These are phyloP conservation scores for Oryzias woworae DNA, from an alignment of 2,113 vertebrate genomes.

Conservation along the genomic window DNA sequence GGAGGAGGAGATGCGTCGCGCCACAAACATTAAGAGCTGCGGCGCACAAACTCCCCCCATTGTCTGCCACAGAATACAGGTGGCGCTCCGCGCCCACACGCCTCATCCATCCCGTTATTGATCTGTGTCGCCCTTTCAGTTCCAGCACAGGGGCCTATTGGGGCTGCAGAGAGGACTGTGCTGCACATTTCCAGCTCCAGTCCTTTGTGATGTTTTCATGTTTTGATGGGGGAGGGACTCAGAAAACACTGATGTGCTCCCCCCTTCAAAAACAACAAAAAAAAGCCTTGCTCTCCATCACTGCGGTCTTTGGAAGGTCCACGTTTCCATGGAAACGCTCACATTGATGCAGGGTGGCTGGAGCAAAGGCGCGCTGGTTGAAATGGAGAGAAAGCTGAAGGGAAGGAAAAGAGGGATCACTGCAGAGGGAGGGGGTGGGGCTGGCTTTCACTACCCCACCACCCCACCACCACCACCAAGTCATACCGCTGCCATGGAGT, in stretches of 20 bases:
- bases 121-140: conserved; percentile 40
- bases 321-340: conserved; percentile 67
- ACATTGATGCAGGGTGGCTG: conserved; percentile 69
- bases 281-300: conserved; percentile 33
- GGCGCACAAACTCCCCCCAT: conserved; percentile 21
- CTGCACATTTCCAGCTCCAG: conserved; percentile 28
- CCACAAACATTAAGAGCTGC: conserved; percentile 50
- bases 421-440: conserved; percentile 45
- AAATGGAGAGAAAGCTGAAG: conserved; percentile 49
- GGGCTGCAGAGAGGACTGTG: conserved; percentile 22
- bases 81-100: conserved; percentile 21
- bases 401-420: conserved; percentile 25
- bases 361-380: conserved; percentile 57
- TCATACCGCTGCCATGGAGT: conserved; percentile 65
- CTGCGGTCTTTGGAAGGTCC: conserved; percentile 56
- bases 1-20: conserved; percentile 49
- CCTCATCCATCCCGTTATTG: conserved; percentile 48
- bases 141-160: conserved; percentile 42
- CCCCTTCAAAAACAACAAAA: conserved; percentile 9
- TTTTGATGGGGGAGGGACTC: conserved; percentile 18
- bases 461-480: conserved; percentile 9
- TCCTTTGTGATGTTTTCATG: conserved; percentile 50
- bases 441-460: conserved; percentile 63
- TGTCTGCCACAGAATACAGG: conserved; percentile 33
- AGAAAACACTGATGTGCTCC: conserved; percentile 57